Conservation (phyloP, 1,140 invertebrate genomes). For the Drosophila saltans region DNA sequence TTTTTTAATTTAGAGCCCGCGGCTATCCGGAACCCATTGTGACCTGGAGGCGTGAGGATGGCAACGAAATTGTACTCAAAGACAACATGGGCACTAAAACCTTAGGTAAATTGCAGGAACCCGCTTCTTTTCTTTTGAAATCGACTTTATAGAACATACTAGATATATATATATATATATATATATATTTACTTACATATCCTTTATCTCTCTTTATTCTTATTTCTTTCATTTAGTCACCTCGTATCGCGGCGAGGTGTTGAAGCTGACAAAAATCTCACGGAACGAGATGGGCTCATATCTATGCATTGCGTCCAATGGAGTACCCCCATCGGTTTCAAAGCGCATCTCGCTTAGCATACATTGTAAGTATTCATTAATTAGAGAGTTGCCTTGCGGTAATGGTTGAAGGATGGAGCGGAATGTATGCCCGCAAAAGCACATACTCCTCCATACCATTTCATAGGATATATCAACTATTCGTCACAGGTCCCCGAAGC, state of each 20-base stretch:
- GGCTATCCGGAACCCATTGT: constrained; percentile 93
- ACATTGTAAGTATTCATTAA: constrained; percentile 89
- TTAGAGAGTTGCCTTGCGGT: constrained; percentile 58
- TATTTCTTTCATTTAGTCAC: constrained; percentile 83
- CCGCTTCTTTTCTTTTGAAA: not conserved
- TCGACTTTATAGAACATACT: too few relatives aligned
- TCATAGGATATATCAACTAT: constrained; percentile 22
- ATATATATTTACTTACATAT: constrained; percentile 8
- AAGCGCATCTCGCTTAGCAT: constrained; percentile 92
- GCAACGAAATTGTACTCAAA: constrained; percentile 90
- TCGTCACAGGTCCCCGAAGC: constrained; percentile 36
- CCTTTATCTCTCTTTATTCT: not conserved
- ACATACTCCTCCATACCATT: constrained; percentile 14
- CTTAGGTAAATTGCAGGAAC: constrained; percentile 84
- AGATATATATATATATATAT: not conserved
- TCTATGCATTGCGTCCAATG: constrained; percentile 93
- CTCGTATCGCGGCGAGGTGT: constrained; percentile 87
- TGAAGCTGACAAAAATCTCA: constrained; percentile 91
- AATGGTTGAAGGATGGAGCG: constrained; percentile 37
- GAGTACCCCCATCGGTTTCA: constrained; percentile 91
- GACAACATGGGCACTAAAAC: constrained; percentile 86
- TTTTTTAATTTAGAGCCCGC: constrained; percentile 84
- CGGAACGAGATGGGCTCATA: constrained; percentile 95
- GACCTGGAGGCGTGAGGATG: constrained; percentile 93
- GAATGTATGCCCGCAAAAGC: not conserved